Conservation (phyloP, 2,888 invertebrate genomes). For the Dryococelus australis region DNA sequence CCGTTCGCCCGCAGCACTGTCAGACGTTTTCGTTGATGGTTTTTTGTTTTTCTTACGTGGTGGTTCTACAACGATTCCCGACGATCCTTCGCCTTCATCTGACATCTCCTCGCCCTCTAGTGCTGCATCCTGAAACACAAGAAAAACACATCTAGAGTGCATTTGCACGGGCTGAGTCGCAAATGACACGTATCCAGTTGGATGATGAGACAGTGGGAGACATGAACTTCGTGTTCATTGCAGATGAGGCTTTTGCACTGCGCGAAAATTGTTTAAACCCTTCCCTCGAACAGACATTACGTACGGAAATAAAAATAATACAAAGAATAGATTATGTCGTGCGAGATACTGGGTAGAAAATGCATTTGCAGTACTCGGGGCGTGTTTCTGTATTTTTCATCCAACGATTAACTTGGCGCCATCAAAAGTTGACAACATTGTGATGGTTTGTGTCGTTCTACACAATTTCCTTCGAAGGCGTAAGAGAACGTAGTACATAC, state of each 20-base stretch:
- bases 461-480: constrained; percentile 18
- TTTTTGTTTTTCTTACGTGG: neutral
- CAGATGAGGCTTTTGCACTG: constrained; percentile 33
- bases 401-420: neutral
- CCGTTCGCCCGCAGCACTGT: neutral
- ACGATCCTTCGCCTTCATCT: too few relatives aligned
- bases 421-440: constrained; percentile 27
- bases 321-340: neutral
- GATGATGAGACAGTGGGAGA: constrained; percentile 3
- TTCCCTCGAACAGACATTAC: neutral
- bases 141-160: too few relatives aligned
- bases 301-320: neutral
- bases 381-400: constrained; percentile 12
- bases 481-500: neutral
- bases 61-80: too few relatives aligned
- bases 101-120: too few relatives aligned
- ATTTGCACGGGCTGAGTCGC: too few relatives aligned
- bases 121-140: too few relatives aligned
- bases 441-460: constrained; percentile 29
- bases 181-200: too few relatives aligned
- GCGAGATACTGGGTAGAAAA: neutral
- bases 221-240: constrained; percentile 32
- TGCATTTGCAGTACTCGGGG: neutral
- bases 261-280: constrained; percentile 24
- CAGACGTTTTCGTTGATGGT: neutral